Base-by-base conservation (phyloP, 2,888 invertebrate genomes). In the Loripinus fragilis region DNA sequence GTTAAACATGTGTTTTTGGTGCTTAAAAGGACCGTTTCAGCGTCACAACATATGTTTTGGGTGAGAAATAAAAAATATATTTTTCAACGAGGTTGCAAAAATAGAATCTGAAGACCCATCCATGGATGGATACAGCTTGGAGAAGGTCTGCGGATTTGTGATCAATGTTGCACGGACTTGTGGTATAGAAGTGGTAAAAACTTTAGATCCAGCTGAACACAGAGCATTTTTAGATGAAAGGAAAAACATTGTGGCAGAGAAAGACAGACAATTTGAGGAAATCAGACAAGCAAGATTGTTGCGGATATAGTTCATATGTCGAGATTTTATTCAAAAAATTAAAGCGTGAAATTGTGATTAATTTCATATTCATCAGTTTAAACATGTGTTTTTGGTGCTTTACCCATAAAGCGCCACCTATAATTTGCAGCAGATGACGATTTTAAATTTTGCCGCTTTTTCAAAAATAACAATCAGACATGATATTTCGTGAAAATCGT, bases 21-120 rank as follows among this genome's bases (percentile, higher is more conserved):
- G n/a, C n/a, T n/a, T n/a, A n/a, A n/a, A n/a, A n/a, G n/a, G n/a
- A n/a, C n/a, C n/a, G n/a, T n/a, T n/a, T n/a, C n/a, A n/a, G n/a
- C n/a, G n/a, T n/a, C n/a, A n/a, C n/a, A n/a, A n/a, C n/a, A n/a
- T n/a, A n/a, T n/a, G n/a, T n/a, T n/a, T n/a, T n/a, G n/a, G n/a
- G n/a, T n/a, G 99, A 0, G 98, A 96, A 95, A 95, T 99, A 75
- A 97, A 98, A 0, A 91, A 97, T 0, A 99, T 98, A 93, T 99
- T 99, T 94, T 94, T 99, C 20, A 99, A 98, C 94, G 99, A 99
- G 95, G 99, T 99, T 92, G 99, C 99, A 0, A 95, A 96, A 93
- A 97, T 99, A n/a, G 99, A 99, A 94, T 95, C 96, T n/a, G 94
- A 96, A 92, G 99, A 99, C 94, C 97, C 97, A 3, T 94, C 83